Percentiles rank a stretch among this genome's conserved stretches.
phyloP scores from a whole-genome alignment of 2,888 invertebrate genomes.

The Oxyteleia sp. region DNA sequence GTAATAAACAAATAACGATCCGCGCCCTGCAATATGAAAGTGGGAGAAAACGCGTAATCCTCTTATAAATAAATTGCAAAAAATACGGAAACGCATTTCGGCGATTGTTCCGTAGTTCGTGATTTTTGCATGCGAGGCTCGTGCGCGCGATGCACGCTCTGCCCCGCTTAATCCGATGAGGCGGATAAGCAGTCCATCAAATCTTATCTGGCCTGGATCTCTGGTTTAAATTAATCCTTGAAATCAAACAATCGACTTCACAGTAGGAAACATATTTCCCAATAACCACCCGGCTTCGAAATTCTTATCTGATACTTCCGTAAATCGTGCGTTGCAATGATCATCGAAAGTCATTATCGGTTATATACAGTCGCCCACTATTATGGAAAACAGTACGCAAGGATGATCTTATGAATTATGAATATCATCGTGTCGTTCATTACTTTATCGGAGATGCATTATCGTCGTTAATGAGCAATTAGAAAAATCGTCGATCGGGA shows the following conservation, averaged over 20 bases:
- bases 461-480: conserved; percentile 7
- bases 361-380: conserved; percentile 17
- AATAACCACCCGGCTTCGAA: conserved; percentile 4
- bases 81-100: conserved; percentile 9
- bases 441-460: conserved; percentile 26
- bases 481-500: conserved; percentile 3
- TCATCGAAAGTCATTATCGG: conserved; percentile 34
- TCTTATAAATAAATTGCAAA: conserved; percentile 40
- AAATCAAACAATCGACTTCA: conserved; percentile 28
- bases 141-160: not conserved
- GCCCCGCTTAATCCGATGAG: not conserved
- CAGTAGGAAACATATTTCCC: conserved; percentile 33
- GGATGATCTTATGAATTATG: conserved; percentile 37
- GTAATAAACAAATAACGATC: conserved; percentile 36
- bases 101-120: not conserved
- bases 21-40: not conserved
- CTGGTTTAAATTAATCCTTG: conserved; percentile 43
- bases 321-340: conserved; percentile 29
- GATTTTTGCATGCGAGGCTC: not conserved
- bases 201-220: conserved; percentile 40
- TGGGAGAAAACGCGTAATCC: conserved; percentile 27
- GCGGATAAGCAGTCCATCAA: conserved; percentile 36
- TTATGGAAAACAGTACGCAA: conserved; percentile 13
- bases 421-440: conserved; percentile 19
- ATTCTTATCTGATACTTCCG: conserved; percentile 39